These are phyloP conservation scores for Myrmecophaga tridactyla DNA, from an alignment of 2,113 vertebrate species.

Conservation along the genomic window DNA sequence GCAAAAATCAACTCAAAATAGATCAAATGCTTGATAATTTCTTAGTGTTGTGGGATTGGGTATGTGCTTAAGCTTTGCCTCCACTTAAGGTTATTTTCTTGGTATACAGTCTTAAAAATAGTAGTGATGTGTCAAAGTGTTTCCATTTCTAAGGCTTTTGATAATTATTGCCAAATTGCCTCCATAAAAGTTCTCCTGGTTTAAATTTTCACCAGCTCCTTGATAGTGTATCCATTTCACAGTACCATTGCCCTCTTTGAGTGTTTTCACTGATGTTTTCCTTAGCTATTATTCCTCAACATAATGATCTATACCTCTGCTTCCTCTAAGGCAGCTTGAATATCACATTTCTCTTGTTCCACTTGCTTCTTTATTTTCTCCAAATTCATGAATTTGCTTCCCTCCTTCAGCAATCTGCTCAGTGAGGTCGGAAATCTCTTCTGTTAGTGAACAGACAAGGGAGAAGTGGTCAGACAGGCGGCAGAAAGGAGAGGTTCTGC, in stretches of 20 bases:
- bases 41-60: background rate
- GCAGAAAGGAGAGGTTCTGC: background rate
- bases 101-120: background rate
- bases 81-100: constrained; percentile 20
- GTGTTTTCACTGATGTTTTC: background rate
- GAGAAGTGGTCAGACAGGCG: background rate
- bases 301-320: constrained; percentile 83
- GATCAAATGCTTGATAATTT: background rate
- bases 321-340: constrained; percentile 90
- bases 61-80: constrained; percentile 39
- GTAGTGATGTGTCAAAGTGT: background rate
- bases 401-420: constrained; percentile 90
- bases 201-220: background rate
- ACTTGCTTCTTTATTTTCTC: constrained; percentile 91
- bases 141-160: constrained; percentile 40
- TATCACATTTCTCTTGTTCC: constrained; percentile 90
- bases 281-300: background rate
- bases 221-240: background rate
- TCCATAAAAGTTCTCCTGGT: background rate
- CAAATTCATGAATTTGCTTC: constrained; percentile 92
- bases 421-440: constrained; percentile 90
- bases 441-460: constrained; percentile 73
- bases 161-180: background rate
- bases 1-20: too few relatives aligned
- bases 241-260: background rate